Conservation (phyloP, 2,113 vertebrate genomes). For the Eulacestoma nigropectus region DNA sequence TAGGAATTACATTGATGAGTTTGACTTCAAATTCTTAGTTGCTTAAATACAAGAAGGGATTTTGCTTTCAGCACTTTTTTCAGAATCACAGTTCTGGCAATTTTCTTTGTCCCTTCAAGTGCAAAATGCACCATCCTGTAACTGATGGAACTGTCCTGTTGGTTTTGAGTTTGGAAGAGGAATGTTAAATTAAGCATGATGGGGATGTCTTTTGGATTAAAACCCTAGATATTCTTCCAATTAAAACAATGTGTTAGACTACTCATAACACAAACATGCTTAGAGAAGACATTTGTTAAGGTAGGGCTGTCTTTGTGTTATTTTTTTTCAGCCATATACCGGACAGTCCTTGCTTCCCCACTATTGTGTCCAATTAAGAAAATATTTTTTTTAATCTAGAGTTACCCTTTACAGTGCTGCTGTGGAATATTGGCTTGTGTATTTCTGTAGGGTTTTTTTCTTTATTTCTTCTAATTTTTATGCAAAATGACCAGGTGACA, state of each 20-base stretch:
- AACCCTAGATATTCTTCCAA: neutral
- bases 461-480: neutral
- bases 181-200: neutral
- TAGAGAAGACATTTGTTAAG: neutral
- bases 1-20: neutral
- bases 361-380: neutral
- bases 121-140: neutral
- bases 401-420: neutral
- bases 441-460: neutral
- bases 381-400: fast-evolving
- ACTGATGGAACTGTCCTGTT: neutral
- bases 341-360: neutral
- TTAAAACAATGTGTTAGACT: neutral
- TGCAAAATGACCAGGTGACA: neutral
- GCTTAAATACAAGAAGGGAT: neutral
- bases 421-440: neutral
- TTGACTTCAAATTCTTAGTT: neutral
- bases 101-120: neutral
- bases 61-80: neutral
- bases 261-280: neutral
- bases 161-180: neutral
- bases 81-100: neutral
- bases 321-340: neutral
- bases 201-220: slow-evolving; percentile 16
- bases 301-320: neutral